phyloP scores from a whole-genome alignment of 2,888 invertebrate genomes.

The Tachystola acroxantha region DNA sequence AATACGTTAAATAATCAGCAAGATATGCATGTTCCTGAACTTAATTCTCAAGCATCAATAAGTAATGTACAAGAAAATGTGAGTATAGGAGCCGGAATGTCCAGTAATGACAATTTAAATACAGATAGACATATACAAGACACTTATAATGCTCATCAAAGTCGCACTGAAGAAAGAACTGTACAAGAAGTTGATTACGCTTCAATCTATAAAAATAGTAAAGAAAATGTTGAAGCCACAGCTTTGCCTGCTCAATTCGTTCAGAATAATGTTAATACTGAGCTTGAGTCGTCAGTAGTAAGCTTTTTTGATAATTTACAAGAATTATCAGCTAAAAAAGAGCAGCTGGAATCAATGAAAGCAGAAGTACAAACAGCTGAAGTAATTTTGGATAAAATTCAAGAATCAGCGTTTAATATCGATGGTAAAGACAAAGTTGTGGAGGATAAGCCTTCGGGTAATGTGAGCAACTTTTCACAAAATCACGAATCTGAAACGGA shows the following conservation, averaged over 20 bases:
- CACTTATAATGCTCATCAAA: neutral
- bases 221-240: neutral
- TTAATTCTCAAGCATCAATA: neutral
- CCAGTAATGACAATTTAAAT: neutral
- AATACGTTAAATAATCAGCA: neutral
- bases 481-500: too few species aligned
- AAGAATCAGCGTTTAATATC: too few species aligned
- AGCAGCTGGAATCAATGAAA: neutral
- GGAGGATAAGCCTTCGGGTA: too few species aligned
- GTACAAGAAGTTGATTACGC: neutral
- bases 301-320: constrained; percentile 13
- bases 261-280: neutral
- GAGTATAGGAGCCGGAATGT: neutral
- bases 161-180: too few species aligned
- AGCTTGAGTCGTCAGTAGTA: constrained; percentile 8
- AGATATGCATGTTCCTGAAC: neutral
- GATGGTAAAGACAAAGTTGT: too few species aligned
- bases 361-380: neutral
- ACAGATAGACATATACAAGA: neutral
- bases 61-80: neutral
- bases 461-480: neutral
- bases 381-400: neutral
- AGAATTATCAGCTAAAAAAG: neutral
- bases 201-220: too few species aligned
- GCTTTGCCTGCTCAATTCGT: neutral